Conservation (phyloP, 2,113 vertebrate species). For the Zosterops pallidus region DNA sequence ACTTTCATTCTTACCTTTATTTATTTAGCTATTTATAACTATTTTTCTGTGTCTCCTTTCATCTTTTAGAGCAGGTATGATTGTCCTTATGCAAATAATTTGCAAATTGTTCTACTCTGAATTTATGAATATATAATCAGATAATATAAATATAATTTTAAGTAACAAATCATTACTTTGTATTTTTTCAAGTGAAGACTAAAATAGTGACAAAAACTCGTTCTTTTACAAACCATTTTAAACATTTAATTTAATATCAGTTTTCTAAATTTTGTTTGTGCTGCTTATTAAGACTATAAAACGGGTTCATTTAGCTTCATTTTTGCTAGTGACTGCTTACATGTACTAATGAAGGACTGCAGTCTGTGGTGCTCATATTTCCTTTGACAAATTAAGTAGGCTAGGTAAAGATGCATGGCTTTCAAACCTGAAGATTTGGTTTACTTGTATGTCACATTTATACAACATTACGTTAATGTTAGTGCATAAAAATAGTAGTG, state of each 20-base stretch:
- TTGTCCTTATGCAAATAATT: not conserved
- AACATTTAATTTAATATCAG: not conserved
- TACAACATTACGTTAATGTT: not conserved
- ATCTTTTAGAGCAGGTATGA: not conserved
- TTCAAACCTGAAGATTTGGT: not conserved
- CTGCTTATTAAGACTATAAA: not conserved
- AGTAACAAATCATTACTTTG: not conserved
- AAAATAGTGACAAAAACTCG: not conserved
- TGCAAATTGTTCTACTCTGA: not conserved
- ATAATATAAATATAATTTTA: not conserved
- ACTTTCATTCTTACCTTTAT: not conserved
- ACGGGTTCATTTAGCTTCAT: not conserved
- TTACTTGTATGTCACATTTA: not conserved
- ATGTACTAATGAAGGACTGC: not conserved
- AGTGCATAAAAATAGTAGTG: not conserved
- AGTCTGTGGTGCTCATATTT: not conserved
- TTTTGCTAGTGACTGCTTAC: not conserved
- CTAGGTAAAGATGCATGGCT: not conserved
- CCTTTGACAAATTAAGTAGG: not conserved
- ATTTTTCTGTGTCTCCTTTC: not conserved
- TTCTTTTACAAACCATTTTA: not conserved
- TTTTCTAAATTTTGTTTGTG: not conserved
- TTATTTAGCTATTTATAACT: not conserved
- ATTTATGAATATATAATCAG: not conserved
- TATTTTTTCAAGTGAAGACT: not conserved